Evolutionary conservation across 2,797 vertebrate genomes (phyloP).

Genomic region (Knipowitschia caucasica): DNA sequence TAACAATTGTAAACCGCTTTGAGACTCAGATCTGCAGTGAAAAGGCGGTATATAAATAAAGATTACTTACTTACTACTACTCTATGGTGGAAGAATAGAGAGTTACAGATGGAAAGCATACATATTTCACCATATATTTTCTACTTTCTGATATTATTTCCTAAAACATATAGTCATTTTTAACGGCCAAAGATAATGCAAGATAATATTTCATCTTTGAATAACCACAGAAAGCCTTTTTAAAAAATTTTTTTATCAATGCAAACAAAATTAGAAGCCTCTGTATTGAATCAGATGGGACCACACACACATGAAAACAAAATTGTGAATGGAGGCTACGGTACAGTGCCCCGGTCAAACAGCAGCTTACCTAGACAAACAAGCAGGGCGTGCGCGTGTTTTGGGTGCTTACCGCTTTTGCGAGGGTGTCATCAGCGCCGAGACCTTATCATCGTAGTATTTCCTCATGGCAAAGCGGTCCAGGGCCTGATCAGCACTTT

Average conservation of each 20-base stretch:
- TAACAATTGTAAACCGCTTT: too few relatives aligned
- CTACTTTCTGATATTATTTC: too few relatives aligned
- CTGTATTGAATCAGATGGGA: constrained; percentile 29
- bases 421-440: constrained; percentile 91
- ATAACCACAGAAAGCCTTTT: constrained; percentile 21
- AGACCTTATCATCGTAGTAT: constrained; percentile 95
- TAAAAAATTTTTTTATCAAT: constrained; percentile 13
- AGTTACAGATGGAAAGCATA: too few relatives aligned
- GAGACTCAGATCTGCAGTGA: too few relatives aligned
- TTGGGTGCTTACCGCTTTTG: constrained; percentile 86
- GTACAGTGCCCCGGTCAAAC: constrained; percentile 4
- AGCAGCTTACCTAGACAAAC: constrained; percentile 10
- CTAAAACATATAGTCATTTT: too few relatives aligned
- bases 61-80: too few relatives aligned
- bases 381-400: constrained; percentile 36
- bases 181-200: too few relatives aligned
- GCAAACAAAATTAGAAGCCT: constrained; percentile 29
- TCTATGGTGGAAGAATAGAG: too few relatives aligned
- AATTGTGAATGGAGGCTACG: constrained; percentile 21
- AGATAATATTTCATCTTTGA: too few relatives aligned
- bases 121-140: too few relatives aligned
- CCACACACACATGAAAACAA: constrained; percentile 13
- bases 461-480: constrained; percentile 98
- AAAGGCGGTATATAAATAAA: too few relatives aligned
- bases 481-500: constrained; percentile 93